Percentiles rank a stretch among this genome's conserved stretches.
phyloP scores from a whole-genome alignment of 2,888 invertebrate species.

The Drosophila aldrichi region DNA sequence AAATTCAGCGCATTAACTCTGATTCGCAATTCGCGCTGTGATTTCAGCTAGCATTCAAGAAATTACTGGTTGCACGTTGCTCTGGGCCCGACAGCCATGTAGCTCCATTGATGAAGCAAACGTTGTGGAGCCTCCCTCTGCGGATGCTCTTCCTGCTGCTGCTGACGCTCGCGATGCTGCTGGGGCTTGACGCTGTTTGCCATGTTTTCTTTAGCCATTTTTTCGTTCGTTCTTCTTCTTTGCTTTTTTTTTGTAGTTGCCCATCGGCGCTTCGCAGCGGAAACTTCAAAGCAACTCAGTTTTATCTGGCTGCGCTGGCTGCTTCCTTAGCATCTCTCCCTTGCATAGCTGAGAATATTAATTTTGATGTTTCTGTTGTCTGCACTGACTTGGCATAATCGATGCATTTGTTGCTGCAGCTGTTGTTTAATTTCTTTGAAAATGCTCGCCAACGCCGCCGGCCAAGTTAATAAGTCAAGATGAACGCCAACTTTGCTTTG shows the following conservation, averaged over 20 bases:
- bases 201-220: slow-evolving; percentile 29
- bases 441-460: slow-evolving; percentile 43
- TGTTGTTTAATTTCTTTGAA: slow-evolving; percentile 66
- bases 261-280: slow-evolving; percentile 43
- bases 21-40: slow-evolving; percentile 46
- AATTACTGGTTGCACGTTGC: slow-evolving; percentile 41
- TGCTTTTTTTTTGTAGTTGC: slow-evolving; percentile 23
- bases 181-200: slow-evolving; percentile 23
- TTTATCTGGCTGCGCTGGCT: slow-evolving; percentile 33
- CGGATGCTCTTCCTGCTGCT: slow-evolving; percentile 42
- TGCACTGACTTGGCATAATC: slow-evolving; percentile 67
- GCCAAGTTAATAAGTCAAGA: slow-evolving; percentile 67
- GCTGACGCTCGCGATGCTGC: slow-evolving; percentile 7
- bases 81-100: slow-evolving; percentile 24
- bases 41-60: slow-evolving; percentile 46
- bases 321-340: slow-evolving; percentile 56
- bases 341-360: slow-evolving; percentile 71
- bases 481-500: slow-evolving; percentile 46
- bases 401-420: slow-evolving; percentile 62
- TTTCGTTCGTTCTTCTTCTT: slow-evolving; percentile 9
- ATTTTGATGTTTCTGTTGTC: slow-evolving; percentile 61
- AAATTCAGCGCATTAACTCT: slow-evolving; percentile 54
- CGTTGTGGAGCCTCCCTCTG: slow-evolving; percentile 39
- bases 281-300: slow-evolving; percentile 67
- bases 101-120: slow-evolving; percentile 68